Evolutionary conservation across 2,113 vertebrate species (phyloP), one percentile per base, ranked within the genome.

Genomic region (Pollimyrus isidori): DNA sequence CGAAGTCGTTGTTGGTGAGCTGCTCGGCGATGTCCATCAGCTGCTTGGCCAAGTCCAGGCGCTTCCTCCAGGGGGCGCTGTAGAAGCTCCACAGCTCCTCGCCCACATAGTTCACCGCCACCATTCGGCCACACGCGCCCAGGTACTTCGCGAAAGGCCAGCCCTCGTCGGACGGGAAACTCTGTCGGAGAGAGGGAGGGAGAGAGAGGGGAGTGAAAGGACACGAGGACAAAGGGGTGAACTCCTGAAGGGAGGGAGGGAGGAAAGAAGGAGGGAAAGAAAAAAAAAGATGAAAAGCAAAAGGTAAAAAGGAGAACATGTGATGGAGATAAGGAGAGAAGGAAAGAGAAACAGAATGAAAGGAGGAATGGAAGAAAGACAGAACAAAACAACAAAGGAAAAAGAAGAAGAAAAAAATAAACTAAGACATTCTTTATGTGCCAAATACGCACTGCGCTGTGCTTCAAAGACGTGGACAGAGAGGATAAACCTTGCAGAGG

Each of bases 11-110:
- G 95, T 99, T 99, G 90, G 98, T 99, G 92, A 99, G 97, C 93
- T 99, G 98, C 93, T 99, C 98, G 21, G 98, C 98, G 89, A 99
- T 99, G 96, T 99, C 98, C 98, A 99, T 98, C 92, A 99, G 91
- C 73, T 99, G 98, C 92, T 97, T 97, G 39, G 98, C 98, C 91
- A 99, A 93, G 94, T 99, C 98, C 48, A 99, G 97, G 89, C 98
- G 95, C 92, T 98, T 99, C 92, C 97, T 97, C 98, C 98, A 99
- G 0, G 98, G 96, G 1, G 98, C 97, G 89, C 98, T 96, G 92
- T 98, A 99, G 94, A 98, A 99, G 95, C 97, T 98, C 98, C 98
- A 99, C 58, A 99, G 96, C 93, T 99, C 98, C 93, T 99, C 98
- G 89, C 98, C 98, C 93, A 99, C 97, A 0, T 99, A 99, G 93